phyloP scores from a whole-genome alignment of 2,797 vertebrate genomes.

The Myotis planiceps region DNA sequence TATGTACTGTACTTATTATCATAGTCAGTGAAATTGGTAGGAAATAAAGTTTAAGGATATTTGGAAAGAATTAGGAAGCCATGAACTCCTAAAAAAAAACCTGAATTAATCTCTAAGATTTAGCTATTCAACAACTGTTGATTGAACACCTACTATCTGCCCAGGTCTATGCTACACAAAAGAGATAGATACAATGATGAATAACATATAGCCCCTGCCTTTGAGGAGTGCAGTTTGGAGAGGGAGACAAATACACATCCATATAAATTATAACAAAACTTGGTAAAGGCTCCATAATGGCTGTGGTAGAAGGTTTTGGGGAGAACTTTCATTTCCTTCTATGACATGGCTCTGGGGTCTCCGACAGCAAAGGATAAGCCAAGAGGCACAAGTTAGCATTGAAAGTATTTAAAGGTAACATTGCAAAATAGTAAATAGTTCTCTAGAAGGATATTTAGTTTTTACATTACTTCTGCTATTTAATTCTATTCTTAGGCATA shows the following conservation, averaged over 20 bases:
- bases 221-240: not conserved
- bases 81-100: not conserved
- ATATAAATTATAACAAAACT: not conserved
- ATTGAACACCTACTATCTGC: not conserved
- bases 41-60: not conserved
- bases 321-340: not conserved
- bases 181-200: not conserved
- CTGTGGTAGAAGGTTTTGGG: not conserved
- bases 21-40: not conserved
- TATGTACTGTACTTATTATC: not conserved
- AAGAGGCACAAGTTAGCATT: not conserved
- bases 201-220: not conserved
- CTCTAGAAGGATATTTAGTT: conserved; percentile 23
- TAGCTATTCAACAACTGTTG: not conserved
- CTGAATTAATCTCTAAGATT: not conserved
- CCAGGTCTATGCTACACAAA: not conserved
- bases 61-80: not conserved
- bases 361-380: not conserved
- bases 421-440: not conserved
- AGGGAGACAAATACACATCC: not conserved
- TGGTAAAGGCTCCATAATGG: not conserved
- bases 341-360: not conserved
- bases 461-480: conserved; percentile 55
- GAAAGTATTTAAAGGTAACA: not conserved
- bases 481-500: conserved; percentile 17